These are phyloP conservation scores for Leucophora obtusa DNA, from an alignment of 2,888 invertebrate species.

Conservation along the genomic window DNA sequence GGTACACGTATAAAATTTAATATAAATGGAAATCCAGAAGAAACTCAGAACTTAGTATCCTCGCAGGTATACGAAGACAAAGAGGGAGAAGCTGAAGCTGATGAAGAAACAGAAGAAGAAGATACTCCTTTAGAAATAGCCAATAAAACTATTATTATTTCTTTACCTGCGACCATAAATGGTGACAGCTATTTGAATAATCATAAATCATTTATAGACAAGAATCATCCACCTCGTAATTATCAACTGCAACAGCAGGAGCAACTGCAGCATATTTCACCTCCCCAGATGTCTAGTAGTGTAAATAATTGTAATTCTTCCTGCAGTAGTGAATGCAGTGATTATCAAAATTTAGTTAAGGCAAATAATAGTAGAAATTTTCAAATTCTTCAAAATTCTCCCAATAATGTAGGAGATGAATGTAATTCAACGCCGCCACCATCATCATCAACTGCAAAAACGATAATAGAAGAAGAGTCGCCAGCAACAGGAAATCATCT, in stretches of 20 bases:
- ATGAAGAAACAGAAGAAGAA: conserved; percentile 30
- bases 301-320: conserved; percentile 31
- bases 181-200: conserved; percentile 18
- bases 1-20: conserved; percentile 70
- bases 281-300: conserved; percentile 26
- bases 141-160: neutral
- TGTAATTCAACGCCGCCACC: conserved; percentile 34
- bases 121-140: neutral
- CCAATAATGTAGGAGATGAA: conserved; percentile 60
- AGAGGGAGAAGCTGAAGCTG: conserved; percentile 26
- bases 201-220: conserved; percentile 17
- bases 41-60: conserved; percentile 53
- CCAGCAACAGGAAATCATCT: conserved; percentile 48
- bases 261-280: neutral
- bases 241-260: neutral
- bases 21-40: conserved; percentile 52
- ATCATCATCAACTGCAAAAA: conserved; percentile 13
- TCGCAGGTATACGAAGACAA: conserved; percentile 35
- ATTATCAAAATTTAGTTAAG: conserved; percentile 71
- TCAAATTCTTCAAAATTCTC: conserved; percentile 68
- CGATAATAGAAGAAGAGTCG: neutral
- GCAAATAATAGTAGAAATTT: conserved; percentile 75
- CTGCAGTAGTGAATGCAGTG: conserved; percentile 41
- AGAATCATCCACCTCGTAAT: conserved; percentile 12
- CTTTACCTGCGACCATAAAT: conserved; percentile 8